Base-by-base conservation (phyloP, 2,113 vertebrate species). In the Trichomycterus rosablanca region DNA sequence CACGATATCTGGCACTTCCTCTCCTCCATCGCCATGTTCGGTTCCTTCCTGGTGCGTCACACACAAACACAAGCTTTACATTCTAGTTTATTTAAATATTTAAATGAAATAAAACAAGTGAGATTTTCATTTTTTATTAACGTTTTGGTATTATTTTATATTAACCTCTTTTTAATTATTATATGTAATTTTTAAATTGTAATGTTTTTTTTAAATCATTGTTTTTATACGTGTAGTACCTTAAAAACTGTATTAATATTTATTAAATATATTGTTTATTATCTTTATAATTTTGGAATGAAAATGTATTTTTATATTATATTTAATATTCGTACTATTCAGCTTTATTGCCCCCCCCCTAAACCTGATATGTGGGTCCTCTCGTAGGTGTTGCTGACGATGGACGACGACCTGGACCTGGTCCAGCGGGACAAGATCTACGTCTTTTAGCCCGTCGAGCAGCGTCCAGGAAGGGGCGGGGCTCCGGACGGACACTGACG, bases 1-100 rank as follows among this genome's bases (percentile, higher is more conserved):
- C 96, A 98, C 0, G 96, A 98, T 78, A 93, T 98, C 76, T 98
- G 96, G 96, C 96, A 98, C 85, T 98, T 98, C 74, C 86, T 98
- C 39, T 98, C 96, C 22, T 98, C 96, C 73, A 95, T 98, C 2
- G 95, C 95, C 75, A 94, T 98, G 92, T 98, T 98, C 12, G 94
- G 95, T 52, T 98, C 96, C 45, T 98, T 98, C 83, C 80, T 98
- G 91, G 96, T 96, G 79, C 18, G 85, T 53, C 3, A 24, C 12
- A 10, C 10, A 9, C 14, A 11, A 8, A 4, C 3, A 35, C n/a
- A 18, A 14, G 12, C 32, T 16, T 10, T 28, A 11, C n/a, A 24
- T 3, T 12, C 11, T 19, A 19, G 1, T 4, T 5, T n/a, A n/a
- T n/a, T n/a, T n/a, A n/a, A n/a, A n/a, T n/a, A n/a, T n/a, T n/a